Percentiles rank a stretch among this genome's conserved stretches.
Evolutionary conservation across 2,888 invertebrate species (phyloP).

Genomic region (Parnassius orleans): DNA sequence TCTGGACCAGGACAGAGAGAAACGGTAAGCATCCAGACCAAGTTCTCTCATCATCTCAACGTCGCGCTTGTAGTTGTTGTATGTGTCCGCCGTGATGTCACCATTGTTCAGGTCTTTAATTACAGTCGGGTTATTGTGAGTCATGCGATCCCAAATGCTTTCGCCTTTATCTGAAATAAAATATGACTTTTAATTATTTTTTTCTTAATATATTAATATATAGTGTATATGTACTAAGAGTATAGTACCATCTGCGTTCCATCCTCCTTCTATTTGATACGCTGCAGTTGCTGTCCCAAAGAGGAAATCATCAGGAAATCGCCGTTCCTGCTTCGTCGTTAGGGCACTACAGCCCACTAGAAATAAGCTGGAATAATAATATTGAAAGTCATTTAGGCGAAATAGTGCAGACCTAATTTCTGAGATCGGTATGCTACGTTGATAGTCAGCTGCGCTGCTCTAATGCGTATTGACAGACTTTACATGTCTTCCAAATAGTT

Average conservation of each 20-base stretch:
- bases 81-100: constrained; percentile 81
- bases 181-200: no score
- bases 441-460: no score
- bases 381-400: no score
- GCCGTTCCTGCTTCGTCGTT: constrained; percentile 33
- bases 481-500: no score
- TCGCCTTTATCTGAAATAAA: constrained; percentile 48
- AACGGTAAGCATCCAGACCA: constrained; percentile 71
- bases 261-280: constrained; percentile 59
- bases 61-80: constrained; percentile 81
- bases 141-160: constrained; percentile 56
- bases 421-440: no score
- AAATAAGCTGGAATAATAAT: constrained; percentile 10
- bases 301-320: constrained; percentile 54
- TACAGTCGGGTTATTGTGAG: constrained; percentile 45
- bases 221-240: no score
- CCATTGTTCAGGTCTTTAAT: constrained; percentile 64
- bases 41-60: constrained; percentile 68
- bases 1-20: constrained; percentile 83
- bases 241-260: constrained; percentile 49
- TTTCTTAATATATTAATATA: no score
- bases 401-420: no score
- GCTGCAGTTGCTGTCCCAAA: constrained; percentile 58
- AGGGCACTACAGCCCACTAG: constrained; percentile 8
- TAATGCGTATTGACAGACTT: no score